Conservation (phyloP, 2,888 invertebrate species). For the Dryobota labecula region DNA sequence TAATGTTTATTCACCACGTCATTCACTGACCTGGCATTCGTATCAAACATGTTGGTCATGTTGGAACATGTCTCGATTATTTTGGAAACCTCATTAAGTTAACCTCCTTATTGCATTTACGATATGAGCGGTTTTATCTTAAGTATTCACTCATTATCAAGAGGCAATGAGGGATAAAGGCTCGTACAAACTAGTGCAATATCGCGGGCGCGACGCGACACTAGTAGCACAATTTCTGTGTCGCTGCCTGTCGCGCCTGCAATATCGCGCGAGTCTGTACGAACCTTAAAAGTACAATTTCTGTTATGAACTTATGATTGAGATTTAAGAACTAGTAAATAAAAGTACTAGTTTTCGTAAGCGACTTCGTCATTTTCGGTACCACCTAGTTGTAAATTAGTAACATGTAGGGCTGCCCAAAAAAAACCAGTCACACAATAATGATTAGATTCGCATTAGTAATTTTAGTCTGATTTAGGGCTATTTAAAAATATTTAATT, state of each 20-base stretch:
- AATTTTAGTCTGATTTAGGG: not conserved
- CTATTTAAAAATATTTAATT: not conserved
- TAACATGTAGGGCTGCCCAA: not conserved
- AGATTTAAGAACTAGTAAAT: not conserved
- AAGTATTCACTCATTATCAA: constrained; percentile 25
- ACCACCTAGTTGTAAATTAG: not conserved
- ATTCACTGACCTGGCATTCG: constrained; percentile 38
- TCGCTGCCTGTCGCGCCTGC: no score
- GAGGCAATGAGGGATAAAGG: no score
- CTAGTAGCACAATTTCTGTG: no score
- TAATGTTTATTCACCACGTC: constrained; percentile 40
- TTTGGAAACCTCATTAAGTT: constrained; percentile 47
- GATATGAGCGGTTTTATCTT: constrained; percentile 42
- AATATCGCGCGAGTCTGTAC: no score
- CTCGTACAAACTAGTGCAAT: no score
- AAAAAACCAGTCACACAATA: not conserved
- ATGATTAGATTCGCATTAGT: no score
- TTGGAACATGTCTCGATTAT: constrained; percentile 51
- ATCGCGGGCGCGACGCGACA: no score
- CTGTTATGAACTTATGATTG: not conserved
- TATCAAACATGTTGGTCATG: constrained; percentile 54
- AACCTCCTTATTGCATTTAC: constrained; percentile 21
- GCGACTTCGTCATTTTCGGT: not conserved
- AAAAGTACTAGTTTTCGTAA: not conserved
- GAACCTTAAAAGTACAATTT: not conserved